Percentiles rank a stretch among this genome's conserved stretches.
Conservation (phyloP, 2,888 invertebrate species). For the Troides aeacus region DNA sequence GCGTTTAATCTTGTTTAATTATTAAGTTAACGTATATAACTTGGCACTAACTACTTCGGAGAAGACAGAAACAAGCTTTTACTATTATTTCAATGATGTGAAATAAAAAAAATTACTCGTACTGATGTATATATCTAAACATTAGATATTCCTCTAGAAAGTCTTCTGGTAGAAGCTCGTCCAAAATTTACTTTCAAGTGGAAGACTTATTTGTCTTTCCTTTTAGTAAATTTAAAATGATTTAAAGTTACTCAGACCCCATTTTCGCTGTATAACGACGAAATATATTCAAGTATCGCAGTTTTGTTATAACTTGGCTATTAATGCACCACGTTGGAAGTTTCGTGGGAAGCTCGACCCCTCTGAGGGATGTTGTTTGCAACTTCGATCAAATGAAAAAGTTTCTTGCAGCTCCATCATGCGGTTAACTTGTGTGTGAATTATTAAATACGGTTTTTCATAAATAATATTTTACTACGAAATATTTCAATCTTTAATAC, state of each 20-base stretch:
- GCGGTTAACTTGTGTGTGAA: neutral
- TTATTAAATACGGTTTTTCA: neutral
- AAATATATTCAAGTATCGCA: constrained; percentile 3
- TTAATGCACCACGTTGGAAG: constrained; percentile 17
- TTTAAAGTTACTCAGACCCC: neutral
- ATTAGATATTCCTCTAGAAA: too few relatives aligned
- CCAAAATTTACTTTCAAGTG: too few relatives aligned
- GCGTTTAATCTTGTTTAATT: constrained; percentile 10
- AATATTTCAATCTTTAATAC: too few relatives aligned
- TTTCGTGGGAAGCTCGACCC: constrained; percentile 13
- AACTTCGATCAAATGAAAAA: constrained; percentile 27
- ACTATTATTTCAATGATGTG: neutral
- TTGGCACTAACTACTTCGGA: neutral
- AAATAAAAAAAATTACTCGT: neutral
- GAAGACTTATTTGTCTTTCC: too few relatives aligned
- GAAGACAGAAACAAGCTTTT: neutral
- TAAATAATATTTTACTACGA: neutral
- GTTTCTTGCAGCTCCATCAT: constrained; percentile 12
- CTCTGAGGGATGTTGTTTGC: constrained; percentile 19
- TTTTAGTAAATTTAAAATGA: neutral
- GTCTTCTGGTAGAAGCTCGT: too few relatives aligned
- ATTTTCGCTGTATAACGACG: constrained; percentile 1
- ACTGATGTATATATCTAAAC: too few relatives aligned
- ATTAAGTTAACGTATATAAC: constrained; percentile 4
- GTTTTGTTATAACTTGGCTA: constrained; percentile 23